Evolutionary conservation across 2,888 invertebrate genomes (phyloP).

Genomic region (Germaria angustata): DNA sequence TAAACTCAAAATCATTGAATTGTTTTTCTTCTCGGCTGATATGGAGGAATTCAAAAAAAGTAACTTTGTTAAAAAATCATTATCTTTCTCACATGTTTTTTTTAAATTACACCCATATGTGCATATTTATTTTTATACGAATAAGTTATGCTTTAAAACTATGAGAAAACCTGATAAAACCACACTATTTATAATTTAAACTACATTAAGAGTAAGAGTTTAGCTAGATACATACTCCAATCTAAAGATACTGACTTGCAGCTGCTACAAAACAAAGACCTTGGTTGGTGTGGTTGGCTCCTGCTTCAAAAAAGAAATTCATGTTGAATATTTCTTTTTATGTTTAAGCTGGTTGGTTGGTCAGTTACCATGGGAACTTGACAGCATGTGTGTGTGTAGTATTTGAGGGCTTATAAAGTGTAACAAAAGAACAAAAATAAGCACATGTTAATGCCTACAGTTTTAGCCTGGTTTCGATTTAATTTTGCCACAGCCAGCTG

Average conservation of each 20-base stretch:
- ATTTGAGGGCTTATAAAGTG: slow-evolving; percentile 28
- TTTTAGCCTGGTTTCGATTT: slow-evolving; percentile 64
- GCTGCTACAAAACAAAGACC: slow-evolving; percentile 56
- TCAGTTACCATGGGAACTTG: slow-evolving; percentile 61
- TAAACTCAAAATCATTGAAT: no score
- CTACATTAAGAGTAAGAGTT: background rate
- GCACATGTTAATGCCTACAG: slow-evolving; percentile 47
- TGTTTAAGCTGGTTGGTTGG: slow-evolving; percentile 19
- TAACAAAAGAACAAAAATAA: slow-evolving; percentile 8
- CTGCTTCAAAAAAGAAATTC: slow-evolving; percentile 32
- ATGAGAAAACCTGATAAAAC: slow-evolving; percentile 18
- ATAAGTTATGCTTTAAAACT: background rate
- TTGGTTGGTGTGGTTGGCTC: slow-evolving; percentile 41
- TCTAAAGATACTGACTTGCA: slow-evolving; percentile 21
- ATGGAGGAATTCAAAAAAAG: no score
- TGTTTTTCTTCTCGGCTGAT: no score
- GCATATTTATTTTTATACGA: background rate
- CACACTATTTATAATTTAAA: slow-evolving; percentile 43
- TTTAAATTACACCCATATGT: background rate
- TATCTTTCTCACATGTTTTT: no score
- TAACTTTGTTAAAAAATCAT: no score
- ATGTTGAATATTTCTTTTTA: background rate
- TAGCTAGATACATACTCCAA: background rate
- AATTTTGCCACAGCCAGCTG: slow-evolving; percentile 31
- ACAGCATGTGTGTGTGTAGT: slow-evolving; percentile 21